Conservation (phyloP, 2,797 vertebrate species). For the Chiloscyllium punctatum region DNA sequence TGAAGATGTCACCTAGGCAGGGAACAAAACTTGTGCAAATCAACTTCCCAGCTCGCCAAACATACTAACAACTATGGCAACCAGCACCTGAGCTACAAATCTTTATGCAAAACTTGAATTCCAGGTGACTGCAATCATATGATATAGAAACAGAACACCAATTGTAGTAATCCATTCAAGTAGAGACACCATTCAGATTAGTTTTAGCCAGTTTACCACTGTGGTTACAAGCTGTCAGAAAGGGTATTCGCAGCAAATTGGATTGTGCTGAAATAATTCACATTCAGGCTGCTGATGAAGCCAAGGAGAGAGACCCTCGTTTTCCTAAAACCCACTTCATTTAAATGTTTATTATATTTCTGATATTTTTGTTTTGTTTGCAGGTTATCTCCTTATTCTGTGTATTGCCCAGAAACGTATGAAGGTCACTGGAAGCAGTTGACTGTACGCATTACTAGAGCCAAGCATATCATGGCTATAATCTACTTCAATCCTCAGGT, state of each 20-base stretch:
- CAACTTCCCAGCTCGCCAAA: too few species aligned
- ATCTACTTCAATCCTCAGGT: constrained; percentile 95
- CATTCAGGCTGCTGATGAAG: neutral
- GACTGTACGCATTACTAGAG: constrained; percentile 83
- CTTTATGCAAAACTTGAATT: too few species aligned
- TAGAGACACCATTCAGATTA: neutral
- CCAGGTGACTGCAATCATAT: too few species aligned
- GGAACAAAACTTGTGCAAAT: too few species aligned
- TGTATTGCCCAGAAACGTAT: constrained; percentile 90
- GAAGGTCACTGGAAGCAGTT: constrained; percentile 95
- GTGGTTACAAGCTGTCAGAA: neutral
- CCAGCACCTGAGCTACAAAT: too few species aligned
- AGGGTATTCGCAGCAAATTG: neutral
- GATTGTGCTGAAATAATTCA: neutral
- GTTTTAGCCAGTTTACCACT: neutral
- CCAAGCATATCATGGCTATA: constrained; percentile 78
- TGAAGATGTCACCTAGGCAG: too few species aligned
- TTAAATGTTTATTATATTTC: neutral
- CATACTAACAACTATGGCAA: too few species aligned
- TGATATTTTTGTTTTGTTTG: neutral
- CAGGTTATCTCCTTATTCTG: constrained; percentile 78
- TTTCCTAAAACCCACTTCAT: neutral
- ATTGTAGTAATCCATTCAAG: neutral
- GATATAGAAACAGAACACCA: neutral
- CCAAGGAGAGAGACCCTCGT: neutral